phyloP scores from a whole-genome alignment of 2,888 invertebrate genomes.

The Microctonus brassicae region DNA sequence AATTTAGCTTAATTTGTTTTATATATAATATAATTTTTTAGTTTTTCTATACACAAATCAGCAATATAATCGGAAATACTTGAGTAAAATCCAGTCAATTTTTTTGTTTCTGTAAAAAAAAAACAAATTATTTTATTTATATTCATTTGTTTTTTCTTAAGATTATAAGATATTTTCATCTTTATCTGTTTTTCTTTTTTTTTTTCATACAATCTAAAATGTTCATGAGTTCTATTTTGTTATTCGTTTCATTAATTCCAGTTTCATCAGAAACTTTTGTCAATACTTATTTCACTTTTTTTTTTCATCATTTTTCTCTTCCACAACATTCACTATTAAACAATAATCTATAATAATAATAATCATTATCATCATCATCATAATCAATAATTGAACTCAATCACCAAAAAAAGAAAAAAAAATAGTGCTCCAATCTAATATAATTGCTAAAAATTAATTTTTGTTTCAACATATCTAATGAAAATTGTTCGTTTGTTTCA shows the following conservation, averaged over 20 bases:
- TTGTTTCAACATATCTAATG: too few species aligned
- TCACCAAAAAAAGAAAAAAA: background rate
- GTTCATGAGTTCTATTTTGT: background rate
- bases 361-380: too few species aligned
- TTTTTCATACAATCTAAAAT: too few species aligned
- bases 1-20: background rate
- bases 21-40: background rate
- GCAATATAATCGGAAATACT: background rate
- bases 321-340: background rate
- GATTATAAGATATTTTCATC: too few species aligned
- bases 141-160: too few species aligned
- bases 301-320: background rate
- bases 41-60: background rate
- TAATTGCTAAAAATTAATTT: background rate
- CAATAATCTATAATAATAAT: background rate
- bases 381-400: background rate
- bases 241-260: background rate
- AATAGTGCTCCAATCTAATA: background rate
- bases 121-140: too few species aligned
- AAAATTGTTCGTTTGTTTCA: background rate
- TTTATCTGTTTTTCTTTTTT: background rate
- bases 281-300: background rate
- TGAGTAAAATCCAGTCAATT: background rate
- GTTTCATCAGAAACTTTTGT: background rate
- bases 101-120: background rate